Conservation (phyloP, 2,797 vertebrate species). For the Labeo calbasu region DNA sequence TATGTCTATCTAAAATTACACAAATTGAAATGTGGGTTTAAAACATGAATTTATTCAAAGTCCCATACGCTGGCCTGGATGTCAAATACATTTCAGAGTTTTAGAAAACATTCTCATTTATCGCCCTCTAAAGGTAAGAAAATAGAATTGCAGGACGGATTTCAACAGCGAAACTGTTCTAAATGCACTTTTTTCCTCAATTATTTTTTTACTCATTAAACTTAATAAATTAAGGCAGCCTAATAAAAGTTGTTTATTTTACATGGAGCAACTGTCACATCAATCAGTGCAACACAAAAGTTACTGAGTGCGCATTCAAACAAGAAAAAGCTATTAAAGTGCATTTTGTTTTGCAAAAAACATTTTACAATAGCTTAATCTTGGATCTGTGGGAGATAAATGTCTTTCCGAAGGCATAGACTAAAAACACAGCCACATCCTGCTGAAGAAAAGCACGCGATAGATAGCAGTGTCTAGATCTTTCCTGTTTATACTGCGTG, state of each 20-base stretch:
- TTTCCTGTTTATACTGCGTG: constrained; percentile 50
- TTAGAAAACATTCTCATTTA: constrained; percentile 24
- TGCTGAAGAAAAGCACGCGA: constrained; percentile 5
- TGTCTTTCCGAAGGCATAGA: not conserved
- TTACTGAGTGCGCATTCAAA: not conserved
- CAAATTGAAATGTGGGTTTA: not conserved
- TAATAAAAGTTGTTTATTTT: not conserved
- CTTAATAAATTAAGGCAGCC: not conserved
- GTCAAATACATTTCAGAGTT: not conserved
- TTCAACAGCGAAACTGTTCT: not conserved
- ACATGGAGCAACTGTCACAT: not conserved
- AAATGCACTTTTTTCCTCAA: not conserved
- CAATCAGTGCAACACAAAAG: not conserved
- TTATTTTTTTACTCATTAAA: not conserved
- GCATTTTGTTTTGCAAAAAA: not conserved
- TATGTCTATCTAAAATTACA: not conserved
- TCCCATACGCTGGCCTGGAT: not conserved
- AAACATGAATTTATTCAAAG: not conserved
- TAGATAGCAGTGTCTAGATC: constrained; percentile 13
- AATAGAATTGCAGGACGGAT: not conserved
- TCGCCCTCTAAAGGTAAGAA: constrained; percentile 43
- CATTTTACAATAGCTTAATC: not conserved
- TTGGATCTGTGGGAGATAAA: not conserved
- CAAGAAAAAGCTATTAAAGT: not conserved
- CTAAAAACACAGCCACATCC: constrained; percentile 3